These are phyloP conservation scores for Sylvia atricapilla DNA, from an alignment of 2,113 vertebrate genomes.

Conservation along the genomic window DNA sequence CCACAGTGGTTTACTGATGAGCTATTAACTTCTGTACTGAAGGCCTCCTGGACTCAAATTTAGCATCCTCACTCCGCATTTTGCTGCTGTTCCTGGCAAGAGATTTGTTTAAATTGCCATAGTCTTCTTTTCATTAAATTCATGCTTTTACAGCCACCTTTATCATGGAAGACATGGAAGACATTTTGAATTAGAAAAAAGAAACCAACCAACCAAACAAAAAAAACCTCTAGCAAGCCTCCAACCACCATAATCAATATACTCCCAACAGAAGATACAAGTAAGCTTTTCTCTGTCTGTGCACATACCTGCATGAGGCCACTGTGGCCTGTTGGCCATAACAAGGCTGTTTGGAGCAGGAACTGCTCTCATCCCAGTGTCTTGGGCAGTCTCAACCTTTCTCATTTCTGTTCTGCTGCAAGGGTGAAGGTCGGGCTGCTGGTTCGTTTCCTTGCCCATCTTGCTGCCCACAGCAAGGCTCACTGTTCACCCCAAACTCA, in stretches of 20 bases:
- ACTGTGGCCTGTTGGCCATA: not conserved
- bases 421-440: not conserved
- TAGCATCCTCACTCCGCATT: not conserved
- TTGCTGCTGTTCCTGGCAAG: not conserved
- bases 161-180: not conserved
- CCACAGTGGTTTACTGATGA: not conserved
- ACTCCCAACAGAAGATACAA: not conserved
- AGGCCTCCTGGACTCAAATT: not conserved
- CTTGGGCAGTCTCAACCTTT: not conserved
- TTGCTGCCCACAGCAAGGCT: not conserved
- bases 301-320: not conserved
- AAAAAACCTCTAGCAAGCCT: not conserved
- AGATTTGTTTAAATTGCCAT: not conserved
- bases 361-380: not conserved
- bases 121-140: not conserved
- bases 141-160: not conserved
- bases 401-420: not conserved
- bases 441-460: not conserved
- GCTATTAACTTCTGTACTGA: not conserved
- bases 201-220: not conserved
- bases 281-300: not conserved
- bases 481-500: fast-evolving
- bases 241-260: not conserved
- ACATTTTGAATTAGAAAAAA: not conserved
- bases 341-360: not conserved